Conservation (phyloP, 2,797 vertebrate species). For the Microchirus variegatus region DNA sequence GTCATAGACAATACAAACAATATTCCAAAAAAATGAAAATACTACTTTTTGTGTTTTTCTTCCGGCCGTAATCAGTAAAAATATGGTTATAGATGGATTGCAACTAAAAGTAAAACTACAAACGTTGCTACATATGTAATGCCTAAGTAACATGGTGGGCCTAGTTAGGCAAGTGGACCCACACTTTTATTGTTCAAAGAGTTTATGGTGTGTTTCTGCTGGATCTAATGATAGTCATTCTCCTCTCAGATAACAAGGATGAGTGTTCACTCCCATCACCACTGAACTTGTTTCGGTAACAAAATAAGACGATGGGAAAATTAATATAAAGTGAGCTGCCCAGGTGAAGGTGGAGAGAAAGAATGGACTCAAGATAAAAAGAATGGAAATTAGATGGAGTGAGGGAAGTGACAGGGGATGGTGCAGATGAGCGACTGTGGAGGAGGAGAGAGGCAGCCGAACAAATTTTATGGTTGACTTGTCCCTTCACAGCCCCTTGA, state of each 20-base stretch:
- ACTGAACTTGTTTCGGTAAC: conserved; percentile 28
- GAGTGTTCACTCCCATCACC: conserved; percentile 17
- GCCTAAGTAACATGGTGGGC: no score
- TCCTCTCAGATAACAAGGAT: background rate
- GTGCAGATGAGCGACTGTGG: conserved; percentile 24
- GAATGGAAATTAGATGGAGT: conserved; percentile 45
- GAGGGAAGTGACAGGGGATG: conserved; percentile 44
- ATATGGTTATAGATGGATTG: no score
- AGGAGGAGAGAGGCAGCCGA: conserved; percentile 39
- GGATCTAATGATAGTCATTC: conserved; percentile 21
- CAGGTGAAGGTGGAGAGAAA: conserved; percentile 7
- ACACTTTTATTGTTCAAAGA: background rate
- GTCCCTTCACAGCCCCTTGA: conserved; percentile 62
- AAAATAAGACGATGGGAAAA: conserved; percentile 16
- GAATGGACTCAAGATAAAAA: conserved; percentile 21
- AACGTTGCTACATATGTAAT: no score
- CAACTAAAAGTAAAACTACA: no score
- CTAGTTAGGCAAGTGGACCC: no score
- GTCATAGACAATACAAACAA: no score
- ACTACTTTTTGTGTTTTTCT: no score
- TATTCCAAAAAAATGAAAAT: no score
- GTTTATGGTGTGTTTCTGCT: conserved; percentile 27
- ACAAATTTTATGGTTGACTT: conserved; percentile 76
- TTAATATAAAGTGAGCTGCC: conserved; percentile 9
- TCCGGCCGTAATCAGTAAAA: no score